phyloP scores from a whole-genome alignment of 2,888 invertebrate genomes.

The Ectemnius lituratus region DNA sequence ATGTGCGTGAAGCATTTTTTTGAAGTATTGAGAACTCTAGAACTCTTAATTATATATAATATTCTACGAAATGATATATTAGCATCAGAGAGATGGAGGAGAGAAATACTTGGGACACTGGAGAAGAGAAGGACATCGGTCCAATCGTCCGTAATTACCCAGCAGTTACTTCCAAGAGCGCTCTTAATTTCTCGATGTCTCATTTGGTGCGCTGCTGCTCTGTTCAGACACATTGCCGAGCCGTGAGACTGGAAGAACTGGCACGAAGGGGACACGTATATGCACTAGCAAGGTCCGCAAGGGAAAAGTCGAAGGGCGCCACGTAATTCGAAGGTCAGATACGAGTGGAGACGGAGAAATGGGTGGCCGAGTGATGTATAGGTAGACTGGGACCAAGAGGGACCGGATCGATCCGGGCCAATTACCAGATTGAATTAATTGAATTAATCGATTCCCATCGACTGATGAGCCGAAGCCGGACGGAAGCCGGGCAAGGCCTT shows the following conservation, averaged over 20 bases:
- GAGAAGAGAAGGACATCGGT: background rate
- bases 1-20: no score
- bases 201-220: background rate
- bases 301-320: no score
- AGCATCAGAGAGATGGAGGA: no score
- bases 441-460: conserved; percentile 58
- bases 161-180: background rate
- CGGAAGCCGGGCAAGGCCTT: conserved; percentile 46
- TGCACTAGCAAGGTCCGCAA: background rate
- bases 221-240: background rate
- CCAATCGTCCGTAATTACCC: conserved; percentile 1
- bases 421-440: conserved; percentile 63
- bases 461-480: conserved; percentile 42
- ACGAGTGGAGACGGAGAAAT: conserved; percentile 35
- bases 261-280: background rate
- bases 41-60: no score
- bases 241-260: background rate
- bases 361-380: conserved; percentile 30
- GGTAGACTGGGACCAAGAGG: conserved; percentile 27
- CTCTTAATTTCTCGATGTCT: conserved; percentile 7
- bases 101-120: background rate
- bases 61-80: no score
- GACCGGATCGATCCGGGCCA: conserved; percentile 57
- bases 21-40: no score
- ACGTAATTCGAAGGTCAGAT: conserved; percentile 15